phyloP scores from a whole-genome alignment of 30 jellyfish, hydroid and myxozoan genomes.

The Aurelia coerulea region DNA sequence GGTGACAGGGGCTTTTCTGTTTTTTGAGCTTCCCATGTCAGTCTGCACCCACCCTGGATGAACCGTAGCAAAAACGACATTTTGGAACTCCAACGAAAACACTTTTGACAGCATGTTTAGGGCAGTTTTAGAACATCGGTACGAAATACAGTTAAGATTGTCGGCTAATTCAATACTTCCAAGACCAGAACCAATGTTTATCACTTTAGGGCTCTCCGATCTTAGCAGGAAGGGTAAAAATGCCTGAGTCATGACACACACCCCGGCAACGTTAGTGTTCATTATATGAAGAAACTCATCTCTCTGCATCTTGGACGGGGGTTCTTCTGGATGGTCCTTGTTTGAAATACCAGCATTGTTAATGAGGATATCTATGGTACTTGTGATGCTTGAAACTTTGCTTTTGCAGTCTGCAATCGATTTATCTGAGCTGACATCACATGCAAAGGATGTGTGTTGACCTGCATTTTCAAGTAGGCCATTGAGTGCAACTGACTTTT shows the following conservation, averaged over 20 bases:
- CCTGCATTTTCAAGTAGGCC: background rate
- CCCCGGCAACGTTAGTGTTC: constrained; percentile 23
- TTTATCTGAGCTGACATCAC: constrained; percentile 4
- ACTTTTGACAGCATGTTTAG: constrained; percentile 18
- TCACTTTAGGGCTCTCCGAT: constrained; percentile 7
- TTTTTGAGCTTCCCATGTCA: background rate
- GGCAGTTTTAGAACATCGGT: constrained; percentile 12
- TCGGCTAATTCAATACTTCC: constrained; percentile 7
- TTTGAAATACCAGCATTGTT: constrained; percentile 18
- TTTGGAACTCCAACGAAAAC: background rate
- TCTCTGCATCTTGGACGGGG: constrained; percentile 26
- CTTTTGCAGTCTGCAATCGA: constrained; percentile 5
- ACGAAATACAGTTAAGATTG: background rate
- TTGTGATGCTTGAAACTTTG: too few species aligned
- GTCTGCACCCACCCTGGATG: constrained; percentile 1
- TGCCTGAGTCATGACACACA: background rate
- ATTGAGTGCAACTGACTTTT: too few species aligned
- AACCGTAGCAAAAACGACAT: background rate
- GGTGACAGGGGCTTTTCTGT: background rate
- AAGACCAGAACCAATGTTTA: constrained; percentile 4
- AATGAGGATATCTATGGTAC: background rate
- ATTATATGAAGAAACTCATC: constrained; percentile 11
- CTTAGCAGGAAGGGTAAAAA: constrained; percentile 1
- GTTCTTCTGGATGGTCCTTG: constrained; percentile 11
- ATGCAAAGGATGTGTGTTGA: background rate